A percentile compares a stretch with the other conserved stretches of the same genome.
Evolutionary conservation across 1,140 invertebrate genomes (phyloP).

Genomic region (Semibalanus balanoides): DNA sequence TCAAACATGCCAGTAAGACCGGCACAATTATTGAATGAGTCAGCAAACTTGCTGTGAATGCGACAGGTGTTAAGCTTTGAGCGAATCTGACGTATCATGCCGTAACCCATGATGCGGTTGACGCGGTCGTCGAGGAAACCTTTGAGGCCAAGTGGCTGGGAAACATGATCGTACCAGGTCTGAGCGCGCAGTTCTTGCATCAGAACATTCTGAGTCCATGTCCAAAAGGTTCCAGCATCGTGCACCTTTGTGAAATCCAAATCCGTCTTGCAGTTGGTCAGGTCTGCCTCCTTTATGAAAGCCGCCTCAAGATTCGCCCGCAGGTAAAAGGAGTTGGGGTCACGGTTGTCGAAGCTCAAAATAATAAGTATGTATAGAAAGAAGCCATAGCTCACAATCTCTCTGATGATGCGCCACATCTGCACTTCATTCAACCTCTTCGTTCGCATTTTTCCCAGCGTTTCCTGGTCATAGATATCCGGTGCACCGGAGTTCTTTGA

Average conservation of each 20-base stretch:
- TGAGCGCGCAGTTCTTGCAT: constrained; percentile 22
- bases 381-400: constrained; percentile 6
- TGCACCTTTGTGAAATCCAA: constrained; percentile 7
- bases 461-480: constrained; percentile 10
- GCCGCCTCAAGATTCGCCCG: not conserved
- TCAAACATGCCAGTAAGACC: too few species aligned
- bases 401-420: constrained; percentile 7
- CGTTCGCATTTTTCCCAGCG: constrained; percentile 1
- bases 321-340: constrained; percentile 6
- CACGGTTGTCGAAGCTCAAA: too few species aligned
- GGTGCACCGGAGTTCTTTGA: not conserved
- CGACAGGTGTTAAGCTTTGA: constrained; percentile 23
- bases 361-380: not conserved
- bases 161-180: constrained; percentile 35
- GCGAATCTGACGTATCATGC: constrained; percentile 35
- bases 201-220: constrained; percentile 8
- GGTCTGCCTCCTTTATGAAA: not conserved
- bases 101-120: constrained; percentile 40
- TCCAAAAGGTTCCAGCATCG: constrained; percentile 11
- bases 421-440: not conserved
- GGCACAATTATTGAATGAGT: too few species aligned
- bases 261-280: too few species aligned
- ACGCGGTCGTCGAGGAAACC: constrained; percentile 38
- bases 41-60: not conserved
- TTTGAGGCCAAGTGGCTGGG: constrained; percentile 31